Conservation (phyloP, 2,797 vertebrate species). For the Moxostoma hubbsi region DNA sequence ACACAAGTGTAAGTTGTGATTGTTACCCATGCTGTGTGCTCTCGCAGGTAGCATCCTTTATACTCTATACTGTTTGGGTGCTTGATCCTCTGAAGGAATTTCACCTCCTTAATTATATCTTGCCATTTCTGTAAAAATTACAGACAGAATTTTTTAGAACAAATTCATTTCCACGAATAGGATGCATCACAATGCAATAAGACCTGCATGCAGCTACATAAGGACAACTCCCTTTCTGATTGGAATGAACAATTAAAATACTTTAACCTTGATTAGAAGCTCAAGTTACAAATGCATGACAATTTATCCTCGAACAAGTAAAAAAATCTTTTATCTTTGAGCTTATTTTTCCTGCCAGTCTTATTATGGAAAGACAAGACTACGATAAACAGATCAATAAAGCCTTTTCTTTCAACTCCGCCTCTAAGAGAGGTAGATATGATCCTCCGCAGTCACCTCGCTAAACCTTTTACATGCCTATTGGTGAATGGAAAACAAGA, state of each 20-base stretch:
- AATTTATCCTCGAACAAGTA: background rate
- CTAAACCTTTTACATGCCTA: constrained; percentile 5
- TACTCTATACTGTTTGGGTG: constrained; percentile 99
- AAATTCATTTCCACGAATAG: background rate
- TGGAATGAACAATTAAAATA: background rate
- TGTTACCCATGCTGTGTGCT: constrained; percentile 97
- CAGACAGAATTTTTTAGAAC: background rate
- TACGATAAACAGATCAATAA: background rate
- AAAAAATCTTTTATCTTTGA: background rate
- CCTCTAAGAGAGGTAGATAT: background rate
- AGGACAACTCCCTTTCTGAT: background rate
- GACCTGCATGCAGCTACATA: background rate
- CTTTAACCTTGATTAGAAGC: background rate
- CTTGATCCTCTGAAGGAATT: constrained; percentile 96
- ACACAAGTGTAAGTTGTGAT: background rate
- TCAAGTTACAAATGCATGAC: background rate
- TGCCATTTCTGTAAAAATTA: constrained; percentile 93
- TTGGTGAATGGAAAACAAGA: constrained; percentile 2
- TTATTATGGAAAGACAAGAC: no score
- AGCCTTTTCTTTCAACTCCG: background rate
- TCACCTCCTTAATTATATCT: constrained; percentile 99
- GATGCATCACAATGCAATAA: background rate
- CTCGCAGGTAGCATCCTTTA: constrained; percentile 98
- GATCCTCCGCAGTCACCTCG: background rate
- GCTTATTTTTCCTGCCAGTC: background rate